A percentile compares a stretch with the other conserved stretches of the same genome.
Conservation (phyloP, 2,888 invertebrate genomes). For the Elegia similella region DNA sequence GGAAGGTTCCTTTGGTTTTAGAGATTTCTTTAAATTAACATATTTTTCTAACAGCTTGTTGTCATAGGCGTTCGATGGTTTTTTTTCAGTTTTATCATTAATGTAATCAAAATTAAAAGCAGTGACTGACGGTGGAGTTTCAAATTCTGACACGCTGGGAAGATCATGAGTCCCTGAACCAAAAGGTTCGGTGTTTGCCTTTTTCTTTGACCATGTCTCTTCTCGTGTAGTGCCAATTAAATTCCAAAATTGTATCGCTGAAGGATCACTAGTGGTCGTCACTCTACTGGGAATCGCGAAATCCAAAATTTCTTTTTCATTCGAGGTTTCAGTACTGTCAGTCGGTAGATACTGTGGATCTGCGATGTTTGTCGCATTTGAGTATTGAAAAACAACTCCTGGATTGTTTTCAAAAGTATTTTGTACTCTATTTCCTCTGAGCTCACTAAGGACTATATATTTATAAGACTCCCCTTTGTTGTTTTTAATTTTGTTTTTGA, state of each 20-base stretch:
- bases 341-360: neutral
- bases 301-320: slow-evolving; percentile 45
- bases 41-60: slow-evolving; percentile 1
- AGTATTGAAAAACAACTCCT: neutral
- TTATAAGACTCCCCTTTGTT: slow-evolving; percentile 36
- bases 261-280: slow-evolving; percentile 27
- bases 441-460: slow-evolving; percentile 56
- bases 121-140: slow-evolving; percentile 55
- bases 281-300: slow-evolving; percentile 28
- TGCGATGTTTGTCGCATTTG: neutral
- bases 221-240: slow-evolving; percentile 36
- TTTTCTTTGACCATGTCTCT: slow-evolving; percentile 33
- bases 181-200: slow-evolving; percentile 26
- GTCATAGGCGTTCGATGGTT: slow-evolving; percentile 15
- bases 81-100: slow-evolving; percentile 28
- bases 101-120: slow-evolving; percentile 29
- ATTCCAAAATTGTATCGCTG: slow-evolving; percentile 48
- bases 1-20: slow-evolving; percentile 31
- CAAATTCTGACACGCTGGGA: slow-evolving; percentile 49
- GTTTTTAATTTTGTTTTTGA: slow-evolving; percentile 51
- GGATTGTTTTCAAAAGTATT: slow-evolving; percentile 45
- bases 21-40: slow-evolving; percentile 7
- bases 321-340: slow-evolving; percentile 21
- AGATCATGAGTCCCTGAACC: slow-evolving; percentile 34
- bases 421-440: slow-evolving; percentile 49